phyloP scores from a whole-genome alignment of 2,888 invertebrate genomes.

The Mamestra brassicae region DNA sequence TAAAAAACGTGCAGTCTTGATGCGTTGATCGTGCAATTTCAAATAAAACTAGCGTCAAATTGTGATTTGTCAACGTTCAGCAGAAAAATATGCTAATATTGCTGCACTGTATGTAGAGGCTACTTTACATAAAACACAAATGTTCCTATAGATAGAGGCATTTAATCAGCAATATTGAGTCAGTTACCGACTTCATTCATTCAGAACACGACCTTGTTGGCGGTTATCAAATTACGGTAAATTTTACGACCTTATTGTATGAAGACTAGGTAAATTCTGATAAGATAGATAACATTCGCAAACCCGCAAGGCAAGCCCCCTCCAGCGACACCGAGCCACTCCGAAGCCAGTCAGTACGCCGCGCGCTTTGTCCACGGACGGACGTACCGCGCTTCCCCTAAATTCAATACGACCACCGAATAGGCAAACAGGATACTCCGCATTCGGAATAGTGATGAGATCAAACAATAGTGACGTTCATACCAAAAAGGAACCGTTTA shows the following conservation, averaged over 20 bases:
- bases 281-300: conserved; percentile 74
- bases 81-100: not conserved
- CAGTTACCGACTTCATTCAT: conserved; percentile 54
- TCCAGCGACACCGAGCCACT: conserved; percentile 43
- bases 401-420: conserved; percentile 59
- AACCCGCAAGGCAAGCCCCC: conserved; percentile 63
- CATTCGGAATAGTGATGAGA: conserved; percentile 74
- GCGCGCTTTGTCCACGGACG: conserved; percentile 54
- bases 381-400: conserved; percentile 57
- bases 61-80: not conserved
- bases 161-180: conserved; percentile 5
- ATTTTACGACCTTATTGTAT: conserved; percentile 73
- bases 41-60: not conserved
- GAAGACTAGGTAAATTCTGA: conserved; percentile 74
- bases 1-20: not conserved
- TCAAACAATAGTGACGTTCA: conserved; percentile 72
- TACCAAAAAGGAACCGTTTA: conserved; percentile 65
- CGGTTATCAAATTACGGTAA: conserved; percentile 71
- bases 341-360: conserved; percentile 69
- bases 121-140: conserved; percentile 2
- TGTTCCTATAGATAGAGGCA: not conserved
- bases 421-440: conserved; percentile 66
- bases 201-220: conserved; percentile 64
- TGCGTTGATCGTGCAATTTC: not conserved
- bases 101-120: not conserved